Percentiles rank a stretch among this genome's conserved stretches.
phyloP scores from a whole-genome alignment of 2,797 vertebrate genomes.

The Micrastur ruficollis region DNA sequence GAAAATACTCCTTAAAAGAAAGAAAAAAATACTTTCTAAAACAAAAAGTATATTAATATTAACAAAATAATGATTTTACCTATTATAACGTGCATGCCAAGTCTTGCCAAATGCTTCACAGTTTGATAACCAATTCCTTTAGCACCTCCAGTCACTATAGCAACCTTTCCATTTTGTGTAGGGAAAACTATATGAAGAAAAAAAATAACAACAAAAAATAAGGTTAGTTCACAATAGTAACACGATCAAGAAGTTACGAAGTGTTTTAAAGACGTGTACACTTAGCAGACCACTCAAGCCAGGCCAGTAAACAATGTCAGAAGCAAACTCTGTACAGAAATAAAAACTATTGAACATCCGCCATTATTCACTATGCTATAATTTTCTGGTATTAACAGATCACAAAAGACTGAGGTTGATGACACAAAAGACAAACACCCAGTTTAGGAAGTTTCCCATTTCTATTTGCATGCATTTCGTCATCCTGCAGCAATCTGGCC shows the following conservation, averaged over 20 bases:
- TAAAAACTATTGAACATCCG: not conserved
- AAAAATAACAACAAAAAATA: constrained; percentile 1
- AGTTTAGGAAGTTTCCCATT: not conserved
- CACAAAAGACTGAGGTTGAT: not conserved
- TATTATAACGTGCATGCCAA: constrained; percentile 91
- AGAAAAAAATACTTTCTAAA: not conserved
- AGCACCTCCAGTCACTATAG: constrained; percentile 90
- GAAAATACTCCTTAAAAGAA: not conserved
- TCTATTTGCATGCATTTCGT: not conserved
- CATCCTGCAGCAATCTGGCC: not conserved
- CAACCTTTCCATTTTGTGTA: constrained; percentile 86
- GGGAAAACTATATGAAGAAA: constrained; percentile 78
- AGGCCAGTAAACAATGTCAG: not conserved
- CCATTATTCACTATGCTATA: not conserved
- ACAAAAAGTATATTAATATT: not conserved
- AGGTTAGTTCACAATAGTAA: not conserved
- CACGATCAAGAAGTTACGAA: not conserved
- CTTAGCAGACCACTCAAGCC: not conserved
- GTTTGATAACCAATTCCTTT: constrained; percentile 90
- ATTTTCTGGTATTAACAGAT: not conserved
- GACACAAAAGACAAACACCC: not conserved
- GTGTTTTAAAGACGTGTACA: not conserved
- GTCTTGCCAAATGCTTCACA: constrained; percentile 81
- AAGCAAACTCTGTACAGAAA: not conserved
- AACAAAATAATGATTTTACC: constrained; percentile 73